Evolutionary conservation across 2,888 invertebrate genomes (phyloP).

Genomic region (Drosophila meridionalis): DNA sequence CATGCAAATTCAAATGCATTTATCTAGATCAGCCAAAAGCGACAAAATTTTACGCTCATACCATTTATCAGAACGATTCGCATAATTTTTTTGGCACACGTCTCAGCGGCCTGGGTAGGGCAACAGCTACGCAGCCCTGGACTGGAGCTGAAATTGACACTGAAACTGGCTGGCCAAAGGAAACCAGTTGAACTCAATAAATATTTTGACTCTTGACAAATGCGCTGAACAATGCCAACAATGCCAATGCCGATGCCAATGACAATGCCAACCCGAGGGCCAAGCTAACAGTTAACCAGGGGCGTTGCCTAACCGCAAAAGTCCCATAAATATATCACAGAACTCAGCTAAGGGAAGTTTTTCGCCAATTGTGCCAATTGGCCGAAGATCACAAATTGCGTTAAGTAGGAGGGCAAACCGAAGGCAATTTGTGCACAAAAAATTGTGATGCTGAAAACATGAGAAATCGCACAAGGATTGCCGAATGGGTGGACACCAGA

Average conservation of each 20-base stretch:
- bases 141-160: not conserved
- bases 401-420: constrained; percentile 42
- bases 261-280: constrained; percentile 13
- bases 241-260: constrained; percentile 38
- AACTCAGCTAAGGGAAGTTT: constrained; percentile 31
- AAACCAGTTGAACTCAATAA: constrained; percentile 81
- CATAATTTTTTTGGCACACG: constrained; percentile 74
- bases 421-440: constrained; percentile 51
- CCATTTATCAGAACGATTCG: constrained; percentile 75
- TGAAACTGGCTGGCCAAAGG: constrained; percentile 12
- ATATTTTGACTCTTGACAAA: constrained; percentile 82
- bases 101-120: constrained; percentile 57
- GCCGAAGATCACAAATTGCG: constrained; percentile 30
- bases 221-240: constrained; percentile 59
- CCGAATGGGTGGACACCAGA: constrained; percentile 28
- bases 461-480: constrained; percentile 40
- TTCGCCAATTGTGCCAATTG: constrained; percentile 34
- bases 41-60: constrained; percentile 78
- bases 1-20: constrained; percentile 82
- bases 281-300: constrained; percentile 50
- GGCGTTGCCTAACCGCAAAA: constrained; percentile 60
- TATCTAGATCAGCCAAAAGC: constrained; percentile 82
- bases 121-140: constrained; percentile 13
- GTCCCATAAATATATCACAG: constrained; percentile 65
- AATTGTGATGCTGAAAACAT: constrained; percentile 47